These are phyloP conservation scores for Trissolcus basalis DNA, from an alignment of 1,140 invertebrate species.

Conservation along the genomic window DNA sequence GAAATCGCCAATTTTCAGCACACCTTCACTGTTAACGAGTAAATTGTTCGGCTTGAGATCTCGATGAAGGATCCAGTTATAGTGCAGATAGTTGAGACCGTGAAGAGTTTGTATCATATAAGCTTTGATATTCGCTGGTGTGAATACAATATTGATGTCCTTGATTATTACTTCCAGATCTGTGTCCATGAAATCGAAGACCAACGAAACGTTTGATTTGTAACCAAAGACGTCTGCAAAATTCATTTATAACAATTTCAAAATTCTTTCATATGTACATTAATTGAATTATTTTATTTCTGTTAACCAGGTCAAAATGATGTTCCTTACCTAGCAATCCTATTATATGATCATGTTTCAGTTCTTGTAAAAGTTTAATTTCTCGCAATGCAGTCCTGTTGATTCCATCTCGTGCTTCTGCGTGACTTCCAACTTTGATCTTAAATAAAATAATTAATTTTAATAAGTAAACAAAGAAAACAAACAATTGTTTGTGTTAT, in stretches of 20 bases:
- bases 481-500: background rate
- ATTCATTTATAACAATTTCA: background rate
- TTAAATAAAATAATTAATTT: constrained; percentile 62
- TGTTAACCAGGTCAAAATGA: too few relatives aligned
- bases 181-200: constrained; percentile 99
- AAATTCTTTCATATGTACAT: too few relatives aligned
- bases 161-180: constrained; percentile 96
- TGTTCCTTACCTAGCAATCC: constrained; percentile 83
- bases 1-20: constrained; percentile 99
- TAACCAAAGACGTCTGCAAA: constrained; percentile 95
- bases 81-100: constrained; percentile 97
- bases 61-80: constrained; percentile 97
- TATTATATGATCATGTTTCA: constrained; percentile 96
- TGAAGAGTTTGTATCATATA: constrained; percentile 96
- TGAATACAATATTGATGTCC: constrained; percentile 91
- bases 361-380: constrained; percentile 98
- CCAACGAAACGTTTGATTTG: constrained; percentile 98
- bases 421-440: constrained; percentile 96
- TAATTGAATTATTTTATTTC: too few relatives aligned
- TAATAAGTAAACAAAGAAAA: constrained; percentile 13
- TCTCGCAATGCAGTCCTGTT: constrained; percentile 98
- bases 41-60: constrained; percentile 99
- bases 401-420: constrained; percentile 97
- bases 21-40: constrained; percentile 92
- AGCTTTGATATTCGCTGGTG: constrained; percentile 95